phyloP scores from a whole-genome alignment of 2,113 vertebrate species.

The Tonatia bakeri region DNA sequence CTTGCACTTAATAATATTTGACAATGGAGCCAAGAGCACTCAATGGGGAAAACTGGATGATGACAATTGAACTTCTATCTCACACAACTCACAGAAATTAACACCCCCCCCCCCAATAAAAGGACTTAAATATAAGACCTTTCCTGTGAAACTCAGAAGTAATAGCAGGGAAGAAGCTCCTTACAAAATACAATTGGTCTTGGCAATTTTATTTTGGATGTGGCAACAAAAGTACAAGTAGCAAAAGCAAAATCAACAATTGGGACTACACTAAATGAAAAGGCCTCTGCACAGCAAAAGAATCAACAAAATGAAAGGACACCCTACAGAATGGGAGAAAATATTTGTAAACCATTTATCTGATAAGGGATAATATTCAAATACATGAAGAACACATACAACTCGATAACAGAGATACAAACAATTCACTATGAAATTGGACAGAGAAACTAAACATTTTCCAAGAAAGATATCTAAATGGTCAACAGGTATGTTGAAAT shows the following conservation, averaged over 20 bases:
- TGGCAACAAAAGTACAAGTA: background rate
- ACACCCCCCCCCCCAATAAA: no score
- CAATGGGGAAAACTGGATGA: background rate
- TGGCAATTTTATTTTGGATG: no score
- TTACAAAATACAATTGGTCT: no score
- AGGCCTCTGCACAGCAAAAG: background rate
- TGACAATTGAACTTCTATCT: background rate
- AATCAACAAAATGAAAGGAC: background rate
- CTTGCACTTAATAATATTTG: background rate
- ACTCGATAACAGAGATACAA: background rate
- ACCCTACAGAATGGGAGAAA: no score
- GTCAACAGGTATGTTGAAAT: background rate
- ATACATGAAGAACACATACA: background rate
- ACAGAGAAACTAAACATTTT: background rate
- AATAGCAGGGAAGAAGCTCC: background rate
- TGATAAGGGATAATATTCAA: background rate
- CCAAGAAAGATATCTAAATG: background rate
- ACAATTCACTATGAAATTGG: background rate
- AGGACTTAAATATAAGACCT: background rate
- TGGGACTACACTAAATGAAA: background rate
- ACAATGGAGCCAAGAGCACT: background rate
- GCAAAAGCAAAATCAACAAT: background rate
- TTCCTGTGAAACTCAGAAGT: background rate
- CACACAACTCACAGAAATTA: background rate
- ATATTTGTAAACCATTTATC: background rate